Evolutionary conservation across 37 sponge, comb jelly and placozoan species (phyloP).

Genomic region (Petrosia ficiformis): DNA sequence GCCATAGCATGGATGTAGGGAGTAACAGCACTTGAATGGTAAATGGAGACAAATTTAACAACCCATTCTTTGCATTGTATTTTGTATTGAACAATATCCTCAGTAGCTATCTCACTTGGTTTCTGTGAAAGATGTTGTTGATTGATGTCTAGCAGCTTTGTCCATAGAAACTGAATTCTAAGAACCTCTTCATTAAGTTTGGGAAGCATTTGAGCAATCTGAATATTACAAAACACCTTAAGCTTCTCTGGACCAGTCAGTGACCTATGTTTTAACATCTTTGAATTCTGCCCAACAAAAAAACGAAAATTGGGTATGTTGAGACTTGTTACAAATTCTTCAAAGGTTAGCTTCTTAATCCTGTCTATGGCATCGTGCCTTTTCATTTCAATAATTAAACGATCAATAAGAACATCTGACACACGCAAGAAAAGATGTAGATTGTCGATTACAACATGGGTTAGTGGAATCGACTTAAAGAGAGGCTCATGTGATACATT

Average conservation of each 20-base stretch:
- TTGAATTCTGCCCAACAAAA: not conserved
- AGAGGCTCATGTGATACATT: constrained; percentile 13
- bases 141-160: too few relatives aligned
- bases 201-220: too few relatives aligned
- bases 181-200: too few relatives aligned
- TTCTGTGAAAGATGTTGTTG: too few relatives aligned
- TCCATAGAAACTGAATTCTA: too few relatives aligned
- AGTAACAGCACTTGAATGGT: too few relatives aligned
- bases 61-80: too few relatives aligned
- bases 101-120: too few relatives aligned
- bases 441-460: constrained; percentile 15
- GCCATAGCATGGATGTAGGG: too few relatives aligned
- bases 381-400: not conserved
- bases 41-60: too few relatives aligned
- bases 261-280: constrained; percentile 2
- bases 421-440: constrained; percentile 20
- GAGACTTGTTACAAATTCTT: not conserved
- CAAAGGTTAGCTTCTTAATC: not conserved
- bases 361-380: constrained; percentile 4
- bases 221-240: constrained; percentile 10
- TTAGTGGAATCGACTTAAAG: constrained; percentile 2
- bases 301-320: not conserved
- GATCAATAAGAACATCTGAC: constrained; percentile 19
- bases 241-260: constrained; percentile 15
- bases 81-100: too few relatives aligned